Conservation (phyloP, 2,113 vertebrate genomes). For the Carassius gibelio region DNA sequence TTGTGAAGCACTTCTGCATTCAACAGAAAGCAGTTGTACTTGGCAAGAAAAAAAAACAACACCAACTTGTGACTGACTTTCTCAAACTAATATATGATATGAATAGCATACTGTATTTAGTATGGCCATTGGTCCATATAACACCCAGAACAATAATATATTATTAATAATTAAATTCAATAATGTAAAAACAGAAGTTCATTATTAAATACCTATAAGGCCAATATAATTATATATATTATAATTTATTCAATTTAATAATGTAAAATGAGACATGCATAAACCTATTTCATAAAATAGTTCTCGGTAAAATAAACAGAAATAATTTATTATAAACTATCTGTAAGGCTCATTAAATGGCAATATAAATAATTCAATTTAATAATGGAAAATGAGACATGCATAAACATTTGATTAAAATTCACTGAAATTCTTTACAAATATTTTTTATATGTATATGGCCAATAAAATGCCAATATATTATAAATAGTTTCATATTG, state of each 20-base stretch:
- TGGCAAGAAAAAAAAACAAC: background rate
- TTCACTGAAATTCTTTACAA: too few relatives aligned
- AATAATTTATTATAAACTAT: too few relatives aligned
- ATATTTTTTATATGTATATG: background rate
- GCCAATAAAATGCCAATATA: background rate
- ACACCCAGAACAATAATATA: background rate
- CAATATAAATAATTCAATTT: background rate
- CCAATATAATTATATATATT: background rate
- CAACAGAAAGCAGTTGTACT: background rate
- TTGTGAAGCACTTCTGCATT: background rate
- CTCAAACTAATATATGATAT: background rate
- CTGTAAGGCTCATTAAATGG: too few relatives aligned
- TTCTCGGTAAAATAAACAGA: too few relatives aligned
- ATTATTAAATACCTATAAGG: background rate
- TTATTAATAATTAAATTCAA: background rate
- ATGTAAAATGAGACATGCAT: background rate
- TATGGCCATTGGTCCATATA: background rate
- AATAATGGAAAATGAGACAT: background rate
- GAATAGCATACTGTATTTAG: background rate
- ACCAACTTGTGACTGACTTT: too few relatives aligned
- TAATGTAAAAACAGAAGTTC: background rate
- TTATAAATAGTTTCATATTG: background rate
- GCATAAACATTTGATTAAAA: background rate
- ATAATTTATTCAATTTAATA: background rate
- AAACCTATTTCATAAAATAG: background rate